A percentile compares a stretch with the other conserved stretches of the same genome.
Conservation (phyloP, 2,113 vertebrate genomes). For the Rallus limicola region DNA sequence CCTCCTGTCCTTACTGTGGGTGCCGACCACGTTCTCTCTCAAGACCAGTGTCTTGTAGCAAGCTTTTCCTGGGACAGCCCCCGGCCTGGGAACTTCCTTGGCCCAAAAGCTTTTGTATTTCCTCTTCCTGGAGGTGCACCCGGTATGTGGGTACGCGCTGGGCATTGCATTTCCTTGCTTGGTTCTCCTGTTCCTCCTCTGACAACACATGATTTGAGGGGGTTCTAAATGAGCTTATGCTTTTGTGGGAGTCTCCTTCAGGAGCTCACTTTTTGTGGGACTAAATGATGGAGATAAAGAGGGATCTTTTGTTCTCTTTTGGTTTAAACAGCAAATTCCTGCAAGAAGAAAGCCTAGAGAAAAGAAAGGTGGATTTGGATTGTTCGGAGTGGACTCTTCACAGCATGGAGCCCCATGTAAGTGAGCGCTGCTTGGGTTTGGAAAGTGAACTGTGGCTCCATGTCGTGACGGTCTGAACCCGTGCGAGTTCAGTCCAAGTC, state of each 20-base stretch:
- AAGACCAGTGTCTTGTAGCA: not conserved
- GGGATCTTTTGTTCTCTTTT: not conserved
- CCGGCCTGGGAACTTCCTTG: not conserved
- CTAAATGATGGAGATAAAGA: not conserved
- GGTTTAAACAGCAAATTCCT: constrained; percentile 82
- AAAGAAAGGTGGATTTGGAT: constrained; percentile 84
- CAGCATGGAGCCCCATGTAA: constrained; percentile 82
- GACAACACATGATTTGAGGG: too few relatives aligned
- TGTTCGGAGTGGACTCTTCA: constrained; percentile 20
- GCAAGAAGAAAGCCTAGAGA: constrained; percentile 86
- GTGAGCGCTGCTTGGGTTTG: not conserved
- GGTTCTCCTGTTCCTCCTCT: too few relatives aligned
- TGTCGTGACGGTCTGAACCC: accelerated
- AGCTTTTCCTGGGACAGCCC: not conserved
- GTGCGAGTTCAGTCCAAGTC: not conserved
- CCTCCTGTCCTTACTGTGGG: not conserved
- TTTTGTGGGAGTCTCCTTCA: not conserved
- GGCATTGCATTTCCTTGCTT: too few relatives aligned
- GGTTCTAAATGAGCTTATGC: not conserved
- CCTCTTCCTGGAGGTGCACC: not conserved
- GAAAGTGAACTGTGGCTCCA: not conserved
- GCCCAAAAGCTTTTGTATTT: not conserved
- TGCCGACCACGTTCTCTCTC: not conserved
- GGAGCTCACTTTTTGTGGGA: not conserved
- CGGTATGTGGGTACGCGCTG: too few relatives aligned